Base-by-base conservation (phyloP, 2,797 vertebrate species). In the Luscinia luscinia region DNA sequence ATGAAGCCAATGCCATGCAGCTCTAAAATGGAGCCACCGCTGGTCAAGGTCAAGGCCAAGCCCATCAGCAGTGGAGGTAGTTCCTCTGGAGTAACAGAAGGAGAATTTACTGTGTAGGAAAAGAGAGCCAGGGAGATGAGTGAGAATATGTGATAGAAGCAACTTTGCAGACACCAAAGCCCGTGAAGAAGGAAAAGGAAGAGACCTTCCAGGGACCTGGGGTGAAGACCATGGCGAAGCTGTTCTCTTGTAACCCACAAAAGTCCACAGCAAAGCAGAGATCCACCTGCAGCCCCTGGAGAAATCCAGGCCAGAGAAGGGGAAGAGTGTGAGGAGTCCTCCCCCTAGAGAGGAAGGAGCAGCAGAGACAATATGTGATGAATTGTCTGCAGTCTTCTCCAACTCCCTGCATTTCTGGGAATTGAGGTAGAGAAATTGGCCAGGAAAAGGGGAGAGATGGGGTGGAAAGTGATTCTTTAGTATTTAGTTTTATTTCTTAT, bases 11-110 rank as follows among this genome's bases (percentile, higher is more conserved):
- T 27, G 30, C 12, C 30, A 36, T 17, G 27, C 8, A 26, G 11
- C 17, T 63, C 32, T 43, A 32, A 26, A 30, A 11, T n/a, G 16
- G 5, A 57, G 28, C 23, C 24, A 40, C 27, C 0, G 0, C 8
- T 38, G 8, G 32, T 51, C 20, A 76, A 82, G 19, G 16, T 38
- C 38, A 38, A 38, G 38, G 38, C 57, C 49, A 28, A 76, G 36
- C 41, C 26, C 19, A 49, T 36, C 41, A 82, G 22, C 27, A 38
- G 9, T 13, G 20, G 14, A 38, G 4, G 10, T 16, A 45, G 24
- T 14, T 69, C 20, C 24, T 58, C 43, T n/a, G 23, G 14, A 27
- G 23, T 45, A 51, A 38, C 6, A 51, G 41, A 62, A 68, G 28
- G 8, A 32, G 7, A n/a, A 38, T 15, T 38, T 76, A 63, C 27